Evolutionary conservation across 2,797 vertebrate species (phyloP), one percentile per base, ranked within the genome.

Genomic region (Pantherophis alleghaniensis): DNA sequence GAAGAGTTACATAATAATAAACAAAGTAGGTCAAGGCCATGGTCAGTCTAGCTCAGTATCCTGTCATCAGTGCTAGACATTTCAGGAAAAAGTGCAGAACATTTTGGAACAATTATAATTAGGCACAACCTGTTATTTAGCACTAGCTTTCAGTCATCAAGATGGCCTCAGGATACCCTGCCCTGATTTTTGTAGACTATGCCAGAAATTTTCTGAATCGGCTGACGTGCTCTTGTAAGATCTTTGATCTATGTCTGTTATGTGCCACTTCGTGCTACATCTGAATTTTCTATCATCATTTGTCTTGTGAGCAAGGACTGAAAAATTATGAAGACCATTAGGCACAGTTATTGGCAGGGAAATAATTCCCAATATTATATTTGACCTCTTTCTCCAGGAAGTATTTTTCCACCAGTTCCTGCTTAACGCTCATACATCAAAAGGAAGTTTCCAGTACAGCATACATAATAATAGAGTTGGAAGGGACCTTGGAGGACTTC

Each of bases 1-100:
- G 63, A 91, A 90, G n/a, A 24, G 55, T 93, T 91, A 93, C 92
- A 93, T 93, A 93, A 93, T 20, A 79, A 79, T 88, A 57, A 74
- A 56, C 37, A 88, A 93, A 91, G 20, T 91, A 56, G 92, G 92
- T 93, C 92, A 93, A 51, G 66, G 12, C 86, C 74, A 28, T 32
- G 61, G 92, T 93, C 86, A 91, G 90, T 87, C 86, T 60, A 60
- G 86, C 90, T 88, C 86, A 93, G 83, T 60, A 88, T 79, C 89
- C 90, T 91, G 90, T 88, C 92, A 93, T 91, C 92, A 79, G 55
- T 66, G 51, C 51, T 66, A 51, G n/a, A 90, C 66, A 14, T 53
- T 87, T 26, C 83, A 91, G 61, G 89, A 57, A 79, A 91, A 93
- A 88, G 90, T 88, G 55, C 83, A 88, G 61, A 66, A 56, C 74